Percentiles rank a stretch among this genome's conserved stretches.
Conservation (phyloP, 2,113 vertebrate genomes). For the Oreotrochilus melanogaster region DNA sequence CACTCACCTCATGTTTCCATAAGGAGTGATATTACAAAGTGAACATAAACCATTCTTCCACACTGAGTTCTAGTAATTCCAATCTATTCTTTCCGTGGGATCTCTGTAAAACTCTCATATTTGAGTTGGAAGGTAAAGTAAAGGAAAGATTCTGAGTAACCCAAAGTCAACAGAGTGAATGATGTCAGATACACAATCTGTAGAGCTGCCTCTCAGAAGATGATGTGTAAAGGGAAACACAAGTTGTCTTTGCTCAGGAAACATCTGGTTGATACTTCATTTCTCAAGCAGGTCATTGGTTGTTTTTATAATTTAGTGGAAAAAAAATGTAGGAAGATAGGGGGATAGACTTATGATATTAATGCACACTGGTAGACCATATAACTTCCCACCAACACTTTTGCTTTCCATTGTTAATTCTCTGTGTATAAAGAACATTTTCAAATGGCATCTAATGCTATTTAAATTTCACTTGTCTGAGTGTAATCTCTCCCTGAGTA, state of each 20-base stretch:
- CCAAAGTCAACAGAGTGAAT: conserved; percentile 57
- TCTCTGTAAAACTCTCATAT: neutral
- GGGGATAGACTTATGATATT: neutral
- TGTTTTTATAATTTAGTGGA: conserved; percentile 70
- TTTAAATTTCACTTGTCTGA: neutral
- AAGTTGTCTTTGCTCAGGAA: conserved; percentile 81
- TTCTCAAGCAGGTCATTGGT: conserved; percentile 61
- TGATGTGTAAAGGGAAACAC: conserved; percentile 76
- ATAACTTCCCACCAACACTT: neutral
- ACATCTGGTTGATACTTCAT: conserved; percentile 78
- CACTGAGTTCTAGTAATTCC: neutral
- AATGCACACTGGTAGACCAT: neutral
- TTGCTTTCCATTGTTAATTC: neutral
- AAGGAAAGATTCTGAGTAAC: conserved; percentile 30
- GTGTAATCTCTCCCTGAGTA: neutral
- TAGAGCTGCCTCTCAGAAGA: conserved; percentile 62
- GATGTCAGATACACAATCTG: conserved; percentile 39
- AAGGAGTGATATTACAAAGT: neutral
- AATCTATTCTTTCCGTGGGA: neutral
- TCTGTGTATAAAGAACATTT: neutral
- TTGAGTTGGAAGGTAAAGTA: conserved; percentile 30
- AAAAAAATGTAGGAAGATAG: conserved; percentile 71
- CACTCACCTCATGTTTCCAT: neutral
- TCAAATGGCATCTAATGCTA: neutral
- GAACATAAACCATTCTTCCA: neutral